phyloP scores from a whole-genome alignment of 1,140 invertebrate species.

The Sminthurides bifidus region DNA sequence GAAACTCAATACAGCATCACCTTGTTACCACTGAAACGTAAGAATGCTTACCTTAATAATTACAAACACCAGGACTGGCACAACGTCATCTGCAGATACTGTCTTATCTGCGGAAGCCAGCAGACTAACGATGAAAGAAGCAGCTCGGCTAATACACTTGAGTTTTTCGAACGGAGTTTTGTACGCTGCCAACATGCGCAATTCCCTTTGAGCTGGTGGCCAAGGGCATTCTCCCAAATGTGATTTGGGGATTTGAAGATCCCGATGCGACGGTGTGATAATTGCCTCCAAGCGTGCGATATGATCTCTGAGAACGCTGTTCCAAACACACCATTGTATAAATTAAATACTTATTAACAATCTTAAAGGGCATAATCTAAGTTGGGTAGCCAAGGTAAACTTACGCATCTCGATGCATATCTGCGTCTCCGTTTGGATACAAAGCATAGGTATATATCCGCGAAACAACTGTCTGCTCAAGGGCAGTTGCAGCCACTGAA shows the following conservation, averaged over 20 bases:
- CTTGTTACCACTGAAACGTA: background rate
- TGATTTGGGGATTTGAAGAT: constrained; percentile 45
- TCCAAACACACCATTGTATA: too few relatives aligned
- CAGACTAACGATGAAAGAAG: constrained; percentile 85
- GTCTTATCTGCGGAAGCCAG: constrained; percentile 63
- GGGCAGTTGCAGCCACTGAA: constrained; percentile 49
- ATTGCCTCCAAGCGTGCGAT: constrained; percentile 68
- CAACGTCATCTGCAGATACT: constrained; percentile 93
- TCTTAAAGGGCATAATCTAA: background rate
- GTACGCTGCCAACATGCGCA: constrained; percentile 84
- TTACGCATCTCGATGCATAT: constrained; percentile 80
- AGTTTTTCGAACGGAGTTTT: constrained; percentile 91
- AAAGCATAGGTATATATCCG: constrained; percentile 83
- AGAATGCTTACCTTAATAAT: constrained; percentile 68
- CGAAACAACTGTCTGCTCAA: constrained; percentile 71
- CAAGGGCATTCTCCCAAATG: constrained; percentile 69
- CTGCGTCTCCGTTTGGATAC: constrained; percentile 94
- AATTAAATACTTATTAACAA: background rate
- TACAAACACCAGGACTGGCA: constrained; percentile 92
- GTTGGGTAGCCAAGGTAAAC: constrained; percentile 33
- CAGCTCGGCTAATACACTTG: constrained; percentile 71
- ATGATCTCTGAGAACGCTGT: constrained; percentile 75
- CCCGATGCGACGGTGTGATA: constrained; percentile 69
- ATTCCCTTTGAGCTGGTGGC: constrained; percentile 89
- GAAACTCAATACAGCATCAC: background rate